These are phyloP conservation scores for Ferrisia virgata DNA, from an alignment of 2,888 invertebrate genomes.

Conservation along the genomic window DNA sequence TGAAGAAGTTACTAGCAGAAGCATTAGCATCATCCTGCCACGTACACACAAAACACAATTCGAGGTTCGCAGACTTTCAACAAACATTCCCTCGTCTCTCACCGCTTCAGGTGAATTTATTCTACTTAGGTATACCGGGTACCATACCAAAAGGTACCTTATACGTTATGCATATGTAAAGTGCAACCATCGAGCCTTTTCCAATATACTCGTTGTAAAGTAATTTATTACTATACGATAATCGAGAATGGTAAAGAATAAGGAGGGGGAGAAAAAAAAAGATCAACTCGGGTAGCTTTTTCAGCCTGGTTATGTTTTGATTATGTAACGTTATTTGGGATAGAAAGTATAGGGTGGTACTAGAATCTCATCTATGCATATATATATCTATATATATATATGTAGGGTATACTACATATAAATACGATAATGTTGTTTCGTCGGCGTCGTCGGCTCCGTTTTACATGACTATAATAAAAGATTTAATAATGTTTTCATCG, in stretches of 20 bases:
- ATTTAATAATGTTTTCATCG: constrained; percentile 23
- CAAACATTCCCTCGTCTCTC: background rate
- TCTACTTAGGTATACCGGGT: background rate
- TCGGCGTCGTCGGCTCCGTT: background rate
- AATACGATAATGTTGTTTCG: background rate
- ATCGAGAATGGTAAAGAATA: background rate
- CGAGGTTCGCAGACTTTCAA: background rate
- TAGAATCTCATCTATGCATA: too few species aligned
- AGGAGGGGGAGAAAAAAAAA: background rate
- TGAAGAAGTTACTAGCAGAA: background rate
- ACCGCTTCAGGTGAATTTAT: background rate
- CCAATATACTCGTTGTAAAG: background rate
- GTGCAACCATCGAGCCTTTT: background rate
- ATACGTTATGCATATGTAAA: background rate
- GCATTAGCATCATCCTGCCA: too few species aligned
- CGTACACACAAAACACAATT: background rate
- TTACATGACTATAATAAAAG: constrained; percentile 12
- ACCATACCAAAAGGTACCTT: background rate
- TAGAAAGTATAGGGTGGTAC: too few species aligned
- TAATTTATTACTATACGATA: background rate
- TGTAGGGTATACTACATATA: too few species aligned
- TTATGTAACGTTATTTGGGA: background rate
- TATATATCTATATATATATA: too few species aligned
- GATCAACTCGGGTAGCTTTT: background rate
- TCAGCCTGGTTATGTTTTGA: background rate